Percentiles rank a stretch among this genome's conserved stretches.
These are phyloP conservation scores for Poecile atricapillus DNA, from an alignment of 2,113 vertebrate species.

Conservation along the genomic window DNA sequence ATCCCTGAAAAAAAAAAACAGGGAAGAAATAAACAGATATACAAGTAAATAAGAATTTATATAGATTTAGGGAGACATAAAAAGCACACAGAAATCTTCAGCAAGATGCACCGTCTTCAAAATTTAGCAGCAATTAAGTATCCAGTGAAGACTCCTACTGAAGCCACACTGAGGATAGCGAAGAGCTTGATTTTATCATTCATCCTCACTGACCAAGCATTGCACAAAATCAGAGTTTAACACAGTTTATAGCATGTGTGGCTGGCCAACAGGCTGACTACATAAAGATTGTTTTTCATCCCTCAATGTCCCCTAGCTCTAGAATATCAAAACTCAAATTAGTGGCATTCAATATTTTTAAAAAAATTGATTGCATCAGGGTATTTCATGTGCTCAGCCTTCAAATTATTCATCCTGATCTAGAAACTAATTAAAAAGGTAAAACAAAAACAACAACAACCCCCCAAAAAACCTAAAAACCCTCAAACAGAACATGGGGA, in stretches of 20 bases:
- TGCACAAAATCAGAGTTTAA: not conserved
- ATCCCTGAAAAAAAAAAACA: not conserved
- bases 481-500: not conserved
- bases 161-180: not conserved
- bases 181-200: not conserved
- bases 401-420: not conserved
- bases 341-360: not conserved
- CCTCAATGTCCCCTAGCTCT: not conserved
- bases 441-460: not conserved
- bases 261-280: not conserved
- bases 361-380: not conserved
- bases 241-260: not conserved
- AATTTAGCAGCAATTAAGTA: not conserved
- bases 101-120: not conserved
- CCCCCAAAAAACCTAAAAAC: too few relatives aligned
- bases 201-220: not conserved
- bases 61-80: not conserved
- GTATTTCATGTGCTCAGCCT: not conserved
- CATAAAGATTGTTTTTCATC: not conserved
- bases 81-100: not conserved
- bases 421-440: not conserved
- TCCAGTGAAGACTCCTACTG: not conserved
- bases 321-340: not conserved
- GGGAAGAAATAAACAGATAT: not conserved
- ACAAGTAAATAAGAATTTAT: not conserved